A percentile compares a stretch with the other conserved stretches of the same genome.
phyloP scores from a whole-genome alignment of 2,888 invertebrate species.

The Drosophila mimetica region DNA sequence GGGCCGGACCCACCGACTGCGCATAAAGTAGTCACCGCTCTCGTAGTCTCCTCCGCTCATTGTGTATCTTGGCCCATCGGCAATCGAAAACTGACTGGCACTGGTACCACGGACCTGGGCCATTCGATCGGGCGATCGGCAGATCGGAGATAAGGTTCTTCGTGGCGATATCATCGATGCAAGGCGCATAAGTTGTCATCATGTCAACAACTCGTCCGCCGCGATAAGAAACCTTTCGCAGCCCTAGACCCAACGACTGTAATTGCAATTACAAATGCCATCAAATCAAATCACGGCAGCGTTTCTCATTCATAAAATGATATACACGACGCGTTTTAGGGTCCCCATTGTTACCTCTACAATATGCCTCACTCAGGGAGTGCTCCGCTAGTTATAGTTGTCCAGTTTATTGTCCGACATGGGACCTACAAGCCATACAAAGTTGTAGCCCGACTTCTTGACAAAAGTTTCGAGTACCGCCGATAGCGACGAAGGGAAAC shows the following conservation, averaged over 20 bases:
- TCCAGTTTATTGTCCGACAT: constrained; percentile 8
- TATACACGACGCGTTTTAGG: too few relatives aligned
- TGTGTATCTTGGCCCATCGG: constrained; percentile 44
- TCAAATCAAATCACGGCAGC: constrained; percentile 12
- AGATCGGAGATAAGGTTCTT: constrained; percentile 46
- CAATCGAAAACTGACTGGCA: constrained; percentile 55
- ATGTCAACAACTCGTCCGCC: background rate
- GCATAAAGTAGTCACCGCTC: constrained; percentile 55
- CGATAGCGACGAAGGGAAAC: background rate
- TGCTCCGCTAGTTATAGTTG: constrained; percentile 1
- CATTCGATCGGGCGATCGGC: constrained; percentile 28
- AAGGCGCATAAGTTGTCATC: constrained; percentile 2
- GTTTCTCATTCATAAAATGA: constrained; percentile 26
- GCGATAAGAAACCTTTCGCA: constrained; percentile 6
- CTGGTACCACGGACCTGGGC: constrained; percentile 26
- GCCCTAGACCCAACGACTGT: constrained; percentile 10
- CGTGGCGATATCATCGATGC: constrained; percentile 32
- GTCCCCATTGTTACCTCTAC: background rate
- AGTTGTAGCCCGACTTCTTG: constrained; percentile 1
- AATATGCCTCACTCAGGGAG: background rate
- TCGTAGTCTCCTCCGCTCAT: constrained; percentile 74
- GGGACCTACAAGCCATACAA: constrained; percentile 3
- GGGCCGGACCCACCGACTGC: constrained; percentile 53
- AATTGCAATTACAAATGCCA: constrained; percentile 19
- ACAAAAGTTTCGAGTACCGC: constrained; percentile 4